Evolutionary conservation across 2,888 invertebrate species (phyloP).

Genomic region (Spatulosminthurus flaviceps): DNA sequence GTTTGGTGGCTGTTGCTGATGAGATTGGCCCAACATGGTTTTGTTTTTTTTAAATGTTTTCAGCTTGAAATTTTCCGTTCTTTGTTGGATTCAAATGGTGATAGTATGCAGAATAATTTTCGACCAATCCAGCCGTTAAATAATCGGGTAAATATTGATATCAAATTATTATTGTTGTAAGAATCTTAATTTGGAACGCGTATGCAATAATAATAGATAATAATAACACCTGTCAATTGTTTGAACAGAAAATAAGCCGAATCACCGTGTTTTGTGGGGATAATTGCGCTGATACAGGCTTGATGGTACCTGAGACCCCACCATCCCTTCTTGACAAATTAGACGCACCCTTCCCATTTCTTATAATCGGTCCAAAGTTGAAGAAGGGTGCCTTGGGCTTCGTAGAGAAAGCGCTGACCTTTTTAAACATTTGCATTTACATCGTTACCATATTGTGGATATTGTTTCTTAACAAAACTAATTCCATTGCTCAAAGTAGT

Average conservation of each 20-base stretch:
- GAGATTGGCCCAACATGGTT: no score
- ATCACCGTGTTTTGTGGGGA: slow-evolving; percentile 43
- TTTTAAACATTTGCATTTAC: slow-evolving; percentile 38
- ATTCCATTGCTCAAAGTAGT: neutral
- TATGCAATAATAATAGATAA: neutral
- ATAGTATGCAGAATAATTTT: slow-evolving; percentile 40
- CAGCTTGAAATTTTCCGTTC: slow-evolving; percentile 43
- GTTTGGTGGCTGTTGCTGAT: no score
- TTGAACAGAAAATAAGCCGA: slow-evolving; percentile 45
- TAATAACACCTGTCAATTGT: neutral
- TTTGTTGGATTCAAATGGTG: slow-evolving; percentile 42
- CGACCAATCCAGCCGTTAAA: slow-evolving; percentile 44
- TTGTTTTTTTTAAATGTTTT: no score
- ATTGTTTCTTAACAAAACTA: neutral
- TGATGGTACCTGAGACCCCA: neutral
- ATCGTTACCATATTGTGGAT: slow-evolving; percentile 40
- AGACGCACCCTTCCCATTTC: slow-evolving; percentile 33
- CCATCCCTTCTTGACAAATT: neutral
- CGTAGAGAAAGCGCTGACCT: slow-evolving; percentile 26
- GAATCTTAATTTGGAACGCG: neutral
- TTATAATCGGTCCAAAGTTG: slow-evolving; percentile 41
- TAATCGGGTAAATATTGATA: slow-evolving; percentile 31
- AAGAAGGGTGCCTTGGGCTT: neutral
- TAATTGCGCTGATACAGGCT: slow-evolving; percentile 25
- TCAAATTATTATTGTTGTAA: no score